phyloP scores from a whole-genome alignment of 2,797 vertebrate genomes.

The Lithobates pipiens region DNA sequence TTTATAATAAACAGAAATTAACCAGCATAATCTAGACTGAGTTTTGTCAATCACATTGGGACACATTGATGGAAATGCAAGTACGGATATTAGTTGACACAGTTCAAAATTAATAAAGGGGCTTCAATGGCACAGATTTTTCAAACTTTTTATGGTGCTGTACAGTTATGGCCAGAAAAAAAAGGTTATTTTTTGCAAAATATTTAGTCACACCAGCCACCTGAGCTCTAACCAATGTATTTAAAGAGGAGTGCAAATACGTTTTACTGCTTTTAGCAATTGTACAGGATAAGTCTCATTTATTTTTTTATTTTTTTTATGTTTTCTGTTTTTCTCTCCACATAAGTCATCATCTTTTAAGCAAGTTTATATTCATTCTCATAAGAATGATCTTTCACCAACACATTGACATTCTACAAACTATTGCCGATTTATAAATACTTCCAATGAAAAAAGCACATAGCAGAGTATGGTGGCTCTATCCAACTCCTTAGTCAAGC shows the following conservation, averaged over 20 bases:
- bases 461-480: constrained; percentile 56
- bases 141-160: constrained; percentile 8
- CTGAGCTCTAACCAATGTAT: constrained; percentile 34
- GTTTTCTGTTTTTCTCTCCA: constrained; percentile 11
- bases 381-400: constrained; percentile 55
- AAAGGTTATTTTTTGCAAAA: background rate
- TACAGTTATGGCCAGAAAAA: constrained; percentile 31
- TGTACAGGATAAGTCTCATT: constrained; percentile 9
- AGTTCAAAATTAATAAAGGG: background rate
- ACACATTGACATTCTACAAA: constrained; percentile 61
- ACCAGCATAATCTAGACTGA: constrained; percentile 2
- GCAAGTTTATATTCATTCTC: constrained; percentile 55
- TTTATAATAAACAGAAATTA: background rate
- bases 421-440: constrained; percentile 60
- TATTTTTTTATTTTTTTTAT: too few relatives aligned
- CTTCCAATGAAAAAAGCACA: constrained; percentile 61
- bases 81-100: background rate
- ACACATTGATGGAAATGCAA: background rate
- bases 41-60: constrained; percentile 18
- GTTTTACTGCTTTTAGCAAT: constrained; percentile 21
- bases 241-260: constrained; percentile 39
- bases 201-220: constrained; percentile 16
- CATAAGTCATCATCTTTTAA: constrained; percentile 45
- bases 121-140: background rate
- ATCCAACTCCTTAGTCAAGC: constrained; percentile 60